A percentile compares a stretch with the other conserved stretches of the same genome.
Evolutionary conservation across 2,797 vertebrate species (phyloP).

Genomic region (Thripadectes ignobilis): DNA sequence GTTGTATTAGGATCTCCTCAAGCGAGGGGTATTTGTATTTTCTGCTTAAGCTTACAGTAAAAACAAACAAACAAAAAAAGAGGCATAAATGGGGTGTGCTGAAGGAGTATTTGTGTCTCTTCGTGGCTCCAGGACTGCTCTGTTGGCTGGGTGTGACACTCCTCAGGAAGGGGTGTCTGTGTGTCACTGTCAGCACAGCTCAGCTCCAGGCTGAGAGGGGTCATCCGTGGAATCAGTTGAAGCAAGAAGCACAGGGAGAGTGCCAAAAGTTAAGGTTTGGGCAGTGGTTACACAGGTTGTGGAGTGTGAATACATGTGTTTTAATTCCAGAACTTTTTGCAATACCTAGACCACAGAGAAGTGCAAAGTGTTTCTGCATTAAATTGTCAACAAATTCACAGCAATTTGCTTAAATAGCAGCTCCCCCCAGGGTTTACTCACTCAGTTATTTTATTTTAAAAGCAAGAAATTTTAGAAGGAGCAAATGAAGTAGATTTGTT

Average conservation of each 20-base stretch:
- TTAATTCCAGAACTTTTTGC: not conserved
- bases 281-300: not conserved
- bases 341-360: not conserved
- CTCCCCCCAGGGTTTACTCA: not conserved
- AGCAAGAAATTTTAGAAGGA: not conserved
- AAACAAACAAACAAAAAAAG: too few species aligned
- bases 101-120: not conserved
- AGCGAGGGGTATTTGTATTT: accelerated
- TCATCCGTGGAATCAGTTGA: accelerated
- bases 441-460: not conserved
- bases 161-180: not conserved
- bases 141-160: not conserved
- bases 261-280: not conserved
- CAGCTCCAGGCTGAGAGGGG: not conserved
- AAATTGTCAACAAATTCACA: not conserved
- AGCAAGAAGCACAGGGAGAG: not conserved
- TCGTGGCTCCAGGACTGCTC: not conserved
- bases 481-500: not conserved
- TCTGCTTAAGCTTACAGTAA: not conserved
- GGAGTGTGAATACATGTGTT: not conserved
- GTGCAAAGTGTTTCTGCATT: not conserved
- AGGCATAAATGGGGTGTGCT: accelerated
- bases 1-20: too few species aligned
- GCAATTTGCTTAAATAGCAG: not conserved
- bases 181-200: not conserved